Base-by-base conservation (phyloP, 2,888 invertebrate genomes). In the Dascillus cervinus region DNA sequence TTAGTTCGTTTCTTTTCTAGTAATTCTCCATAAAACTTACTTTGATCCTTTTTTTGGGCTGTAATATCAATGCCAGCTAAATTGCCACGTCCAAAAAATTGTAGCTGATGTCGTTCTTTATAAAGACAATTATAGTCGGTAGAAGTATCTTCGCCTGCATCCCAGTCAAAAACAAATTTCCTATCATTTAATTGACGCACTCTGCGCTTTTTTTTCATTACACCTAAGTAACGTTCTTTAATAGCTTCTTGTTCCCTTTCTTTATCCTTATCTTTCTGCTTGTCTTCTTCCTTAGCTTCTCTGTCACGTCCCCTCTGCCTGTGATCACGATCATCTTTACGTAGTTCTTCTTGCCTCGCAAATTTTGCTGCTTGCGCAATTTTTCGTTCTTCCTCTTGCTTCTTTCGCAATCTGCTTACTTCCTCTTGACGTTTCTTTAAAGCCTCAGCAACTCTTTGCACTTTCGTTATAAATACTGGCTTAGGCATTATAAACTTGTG, bases 141-240 rank as follows among this genome's bases (percentile, higher is more conserved):
- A 2, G 95, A 92, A 0, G 98, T 99, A 56, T 99, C 98, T 65
- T 99, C 98, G 0, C 89, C 86, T 1, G 94, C 95, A 68, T 99
- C 98, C 98, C 98, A 99, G 66, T 99, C 98, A 65, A 99, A 99
- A 0, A 99, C 97, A 71, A 99, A 99, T 67, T 99, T 99, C 9
- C 97, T 73, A 60, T 99, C 98, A 66, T 98, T 98, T 22, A 98
- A 68, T 39, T 97, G 73, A 10, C 98, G 72, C 1, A 95, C 90
- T 34, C 96, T 71, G 8, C 95, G 76, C 56, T 92, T 92, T 58
- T 94, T 92, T 59, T 95, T 96, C 0, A 90, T 71, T 24, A 92
- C 77, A 1, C 97, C 97, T 28, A 97, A 70, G 61, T 97, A 97
- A 3, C 96, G 73, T 56, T 96, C 96, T 53, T 91, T 88, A 34